These are phyloP conservation scores for Ophioninae sp. DNA, from an alignment of 2,888 invertebrate genomes.

Conservation along the genomic window DNA sequence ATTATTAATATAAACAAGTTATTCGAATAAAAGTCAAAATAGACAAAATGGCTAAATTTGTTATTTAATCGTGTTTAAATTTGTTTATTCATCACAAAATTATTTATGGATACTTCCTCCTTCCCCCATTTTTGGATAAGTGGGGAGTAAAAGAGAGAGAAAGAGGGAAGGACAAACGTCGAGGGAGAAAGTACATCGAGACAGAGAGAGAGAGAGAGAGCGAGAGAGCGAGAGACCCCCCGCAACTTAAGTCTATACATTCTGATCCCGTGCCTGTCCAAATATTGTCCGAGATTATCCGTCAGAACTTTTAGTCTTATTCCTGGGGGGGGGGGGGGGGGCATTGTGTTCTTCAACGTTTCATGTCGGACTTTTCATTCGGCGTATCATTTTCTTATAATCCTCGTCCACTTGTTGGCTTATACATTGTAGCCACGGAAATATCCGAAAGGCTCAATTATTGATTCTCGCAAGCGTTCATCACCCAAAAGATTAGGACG, in stretches of 20 bases:
- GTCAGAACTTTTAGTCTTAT: constrained; percentile 60
- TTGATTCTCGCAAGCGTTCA: constrained; percentile 55
- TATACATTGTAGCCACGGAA: neutral
- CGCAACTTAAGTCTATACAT: constrained; percentile 47
- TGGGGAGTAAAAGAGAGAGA: constrained; percentile 25
- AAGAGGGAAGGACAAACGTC: constrained; percentile 19
- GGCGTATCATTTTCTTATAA: constrained; percentile 37
- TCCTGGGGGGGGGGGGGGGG: constrained; percentile 26
- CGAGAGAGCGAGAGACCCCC: constrained; percentile 44
- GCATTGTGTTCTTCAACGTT: constrained; percentile 21
- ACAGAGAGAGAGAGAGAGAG: constrained; percentile 29
- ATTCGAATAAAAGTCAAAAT: too few species aligned
- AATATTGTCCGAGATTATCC: constrained; percentile 65
- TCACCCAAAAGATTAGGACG: constrained; percentile 28
- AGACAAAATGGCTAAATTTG: too few species aligned
- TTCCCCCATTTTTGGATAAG: constrained; percentile 25
- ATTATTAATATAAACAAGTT: too few species aligned
- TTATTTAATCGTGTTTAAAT: too few species aligned
- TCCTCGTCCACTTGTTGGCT: constrained; percentile 19
- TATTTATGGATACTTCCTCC: neutral
- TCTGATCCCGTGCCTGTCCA: constrained; percentile 62
- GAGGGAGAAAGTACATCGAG: constrained; percentile 2
- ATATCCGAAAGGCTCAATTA: constrained; percentile 55
- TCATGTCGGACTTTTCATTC: constrained; percentile 22
- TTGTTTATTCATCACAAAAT: neutral